Evolutionary conservation across 53 echinoderm and acorn worm genomes (phyloP).

Genomic region (Holothuria scabra): DNA sequence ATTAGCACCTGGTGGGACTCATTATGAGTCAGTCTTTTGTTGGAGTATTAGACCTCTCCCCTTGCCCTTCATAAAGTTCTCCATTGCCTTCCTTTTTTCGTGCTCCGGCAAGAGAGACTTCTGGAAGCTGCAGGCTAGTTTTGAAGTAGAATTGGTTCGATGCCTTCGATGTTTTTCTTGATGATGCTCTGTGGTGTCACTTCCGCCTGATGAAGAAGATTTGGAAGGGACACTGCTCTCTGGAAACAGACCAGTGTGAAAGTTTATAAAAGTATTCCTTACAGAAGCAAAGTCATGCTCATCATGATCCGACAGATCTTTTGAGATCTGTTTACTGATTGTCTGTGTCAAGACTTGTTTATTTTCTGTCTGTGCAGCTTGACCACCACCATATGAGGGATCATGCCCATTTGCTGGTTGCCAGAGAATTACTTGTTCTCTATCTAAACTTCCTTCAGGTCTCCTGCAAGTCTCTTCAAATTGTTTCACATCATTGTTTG

Average conservation of each 20-base stretch:
- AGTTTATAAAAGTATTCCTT: too few relatives aligned
- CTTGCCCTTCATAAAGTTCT: constrained; percentile 28
- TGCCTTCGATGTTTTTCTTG: background rate
- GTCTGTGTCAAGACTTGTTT: too few relatives aligned
- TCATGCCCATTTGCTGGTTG: too few relatives aligned
- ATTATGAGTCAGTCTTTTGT: too few relatives aligned
- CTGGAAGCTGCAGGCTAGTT: constrained; percentile 37
- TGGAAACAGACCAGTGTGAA: too few relatives aligned
- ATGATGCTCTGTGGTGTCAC: background rate
- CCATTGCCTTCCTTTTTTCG: background rate
- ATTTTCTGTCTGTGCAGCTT: too few relatives aligned
- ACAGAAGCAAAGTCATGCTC: too few relatives aligned
- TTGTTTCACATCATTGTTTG: background rate
- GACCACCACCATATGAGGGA: too few relatives aligned
- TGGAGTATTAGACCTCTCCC: constrained; percentile 26
- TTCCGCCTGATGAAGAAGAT: background rate
- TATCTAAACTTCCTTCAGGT: background rate
- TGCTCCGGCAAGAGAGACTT: background rate
- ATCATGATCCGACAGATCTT: too few relatives aligned
- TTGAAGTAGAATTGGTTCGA: background rate
- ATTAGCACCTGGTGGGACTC: too few relatives aligned
- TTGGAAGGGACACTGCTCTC: constrained; percentile 22
- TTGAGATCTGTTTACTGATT: too few relatives aligned
- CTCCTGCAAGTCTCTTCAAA: background rate
- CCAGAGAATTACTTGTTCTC: background rate